Conservation (phyloP, 1,140 invertebrate genomes). For the Pseudomyrmex sp. region DNA sequence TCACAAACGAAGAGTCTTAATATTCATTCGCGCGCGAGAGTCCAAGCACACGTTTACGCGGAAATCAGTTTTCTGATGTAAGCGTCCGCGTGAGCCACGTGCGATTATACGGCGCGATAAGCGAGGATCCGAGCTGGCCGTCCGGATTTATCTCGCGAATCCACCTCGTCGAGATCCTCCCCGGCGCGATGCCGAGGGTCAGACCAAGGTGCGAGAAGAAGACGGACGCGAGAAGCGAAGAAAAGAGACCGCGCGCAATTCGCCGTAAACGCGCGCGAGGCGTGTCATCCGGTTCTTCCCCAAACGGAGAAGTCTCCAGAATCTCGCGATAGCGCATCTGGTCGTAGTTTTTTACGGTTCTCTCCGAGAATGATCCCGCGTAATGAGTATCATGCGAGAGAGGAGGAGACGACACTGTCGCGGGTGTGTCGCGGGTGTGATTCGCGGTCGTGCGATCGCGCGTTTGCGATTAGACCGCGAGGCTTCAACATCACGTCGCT, state of each 20-base stretch:
- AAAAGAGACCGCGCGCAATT: conserved; percentile 11
- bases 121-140: conserved; percentile 54
- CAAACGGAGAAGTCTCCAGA: conserved; percentile 28
- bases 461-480: too few relatives aligned
- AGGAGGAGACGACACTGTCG: conserved; percentile 37
- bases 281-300: conserved; percentile 39
- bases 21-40: not conserved
- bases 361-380: not conserved
- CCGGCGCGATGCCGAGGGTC: not conserved
- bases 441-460: too few relatives aligned
- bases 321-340: conserved; percentile 56
- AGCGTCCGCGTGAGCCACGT: conserved; percentile 40
- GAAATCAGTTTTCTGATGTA: conserved; percentile 66
- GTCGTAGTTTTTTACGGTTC: not conserved
- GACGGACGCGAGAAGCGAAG: not conserved
- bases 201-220: not conserved
- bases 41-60: not conserved
- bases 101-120: conserved; percentile 63
- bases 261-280: conserved; percentile 49
- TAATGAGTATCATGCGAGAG: conserved; percentile 46
- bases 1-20: not conserved
- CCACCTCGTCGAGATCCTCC: conserved; percentile 32
- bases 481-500: not conserved
- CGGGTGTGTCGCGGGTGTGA: not conserved
- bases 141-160: conserved; percentile 58